Base-by-base conservation (phyloP, 2,797 vertebrate genomes). In the Cyprinodon diabolis region DNA sequence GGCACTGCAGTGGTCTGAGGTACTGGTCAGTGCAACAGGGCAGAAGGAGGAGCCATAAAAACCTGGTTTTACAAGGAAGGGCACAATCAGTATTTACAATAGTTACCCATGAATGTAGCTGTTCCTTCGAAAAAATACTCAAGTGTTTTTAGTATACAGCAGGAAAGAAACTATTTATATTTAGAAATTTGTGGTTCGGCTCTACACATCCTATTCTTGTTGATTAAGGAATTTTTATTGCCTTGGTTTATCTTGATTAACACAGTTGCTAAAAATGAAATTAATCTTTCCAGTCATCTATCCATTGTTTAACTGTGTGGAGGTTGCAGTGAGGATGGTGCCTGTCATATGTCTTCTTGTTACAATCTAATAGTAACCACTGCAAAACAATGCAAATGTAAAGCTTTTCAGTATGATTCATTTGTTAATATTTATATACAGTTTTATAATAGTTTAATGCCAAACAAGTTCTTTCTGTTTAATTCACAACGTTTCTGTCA, bases 21-120 rank as follows among this genome's bases (percentile, higher is more conserved):
- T 43, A 43, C 4, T 17, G 60, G 60, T 63, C 60, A 63, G 72
- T 66, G 68, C 19, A 80, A 54, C 75, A 78, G 74, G 82, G 79
- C 21, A n/a, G 60, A 63, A 40, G 48, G 57, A 80, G 68, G 30
- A 45, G 66, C 65, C 63, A 71, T 69, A 54, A 77, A 66, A 23
- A 3, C 60, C 54, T 81, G 1, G 63, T 60, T 79, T 63, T 66
- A 4, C 40, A 47, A 72, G 40, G 5, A 79, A 25, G 60, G 25
- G 6, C 40, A 73, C 71, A 66, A 74, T 77, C 17, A 57, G 69
- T 30, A 81, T 77, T 67, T 30, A 66, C 15, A 69, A 17, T 40
- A 37, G 56, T 72, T 14, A 45, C 30, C 35, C 19, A 47, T 54
- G 49, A 77, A 75, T 51, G 30, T 30, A 60, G 55, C 54, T n/a